Percentiles rank a stretch among this genome's conserved stretches.
phyloP scores from a whole-genome alignment of 2,797 vertebrate species.

The Anguilla megastoma region DNA sequence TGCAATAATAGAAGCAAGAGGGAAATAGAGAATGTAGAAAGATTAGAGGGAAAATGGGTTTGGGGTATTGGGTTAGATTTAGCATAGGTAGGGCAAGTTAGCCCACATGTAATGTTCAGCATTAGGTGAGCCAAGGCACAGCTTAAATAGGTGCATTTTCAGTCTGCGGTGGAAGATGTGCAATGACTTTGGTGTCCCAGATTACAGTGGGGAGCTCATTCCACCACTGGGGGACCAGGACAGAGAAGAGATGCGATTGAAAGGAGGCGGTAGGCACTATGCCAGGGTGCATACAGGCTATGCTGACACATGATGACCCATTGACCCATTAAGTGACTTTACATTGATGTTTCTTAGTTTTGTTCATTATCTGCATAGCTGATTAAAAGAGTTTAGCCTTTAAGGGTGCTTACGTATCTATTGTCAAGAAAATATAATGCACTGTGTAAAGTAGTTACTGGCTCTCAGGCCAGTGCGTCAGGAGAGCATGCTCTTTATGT shows the following conservation, averaged over 20 bases:
- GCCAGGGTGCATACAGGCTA: too few species aligned
- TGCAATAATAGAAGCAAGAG: not conserved
- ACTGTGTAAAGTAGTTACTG: not conserved
- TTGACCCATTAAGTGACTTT: not conserved
- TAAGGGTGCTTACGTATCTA: not conserved
- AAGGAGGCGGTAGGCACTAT: too few species aligned
- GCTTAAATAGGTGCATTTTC: not conserved
- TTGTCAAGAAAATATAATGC: not conserved
- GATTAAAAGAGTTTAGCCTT: too few species aligned
- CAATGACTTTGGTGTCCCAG: not conserved
- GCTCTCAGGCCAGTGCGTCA: not conserved
- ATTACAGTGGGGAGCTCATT: not conserved
- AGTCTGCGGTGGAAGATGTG: not conserved
- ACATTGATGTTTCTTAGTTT: not conserved
- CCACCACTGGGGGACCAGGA: not conserved
- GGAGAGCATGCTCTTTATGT: not conserved
- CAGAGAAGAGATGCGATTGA: too few species aligned
- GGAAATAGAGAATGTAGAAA: not conserved
- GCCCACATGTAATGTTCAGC: not conserved
- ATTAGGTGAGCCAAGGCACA: not conserved
- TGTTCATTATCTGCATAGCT: too few species aligned
- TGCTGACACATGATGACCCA: too few species aligned
- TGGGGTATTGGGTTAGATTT: not conserved
- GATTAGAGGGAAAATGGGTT: not conserved
- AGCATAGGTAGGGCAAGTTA: not conserved